phyloP scores from a whole-genome alignment of 2,797 vertebrate species.

The Sphenopsis melanotis region DNA sequence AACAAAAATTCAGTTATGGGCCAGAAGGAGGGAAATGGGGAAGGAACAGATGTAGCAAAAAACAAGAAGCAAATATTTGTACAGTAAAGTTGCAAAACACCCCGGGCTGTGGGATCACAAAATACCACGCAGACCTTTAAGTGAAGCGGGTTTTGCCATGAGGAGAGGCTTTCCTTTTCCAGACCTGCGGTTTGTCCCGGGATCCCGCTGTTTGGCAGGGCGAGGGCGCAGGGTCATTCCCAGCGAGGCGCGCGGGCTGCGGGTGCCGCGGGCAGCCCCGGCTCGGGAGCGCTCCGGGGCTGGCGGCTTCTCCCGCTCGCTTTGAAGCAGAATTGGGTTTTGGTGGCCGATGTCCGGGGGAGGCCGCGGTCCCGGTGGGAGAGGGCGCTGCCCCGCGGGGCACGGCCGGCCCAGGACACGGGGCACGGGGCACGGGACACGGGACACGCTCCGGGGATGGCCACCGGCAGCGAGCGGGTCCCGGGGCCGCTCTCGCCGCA shows the following conservation, averaged over 20 bases:
- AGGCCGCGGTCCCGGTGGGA: background rate
- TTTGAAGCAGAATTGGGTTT: accelerated
- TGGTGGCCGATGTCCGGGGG: accelerated
- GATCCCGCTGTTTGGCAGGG: background rate
- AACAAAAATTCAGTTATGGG: background rate
- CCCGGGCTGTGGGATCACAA: background rate
- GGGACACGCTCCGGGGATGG: background rate
- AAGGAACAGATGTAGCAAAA: background rate
- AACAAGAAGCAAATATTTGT: background rate
- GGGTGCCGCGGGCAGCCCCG: background rate
- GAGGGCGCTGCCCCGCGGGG: background rate
- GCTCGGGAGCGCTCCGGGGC: background rate
- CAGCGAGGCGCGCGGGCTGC: background rate
- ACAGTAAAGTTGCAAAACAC: background rate
- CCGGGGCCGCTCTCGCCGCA: background rate
- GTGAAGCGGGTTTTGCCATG: accelerated
- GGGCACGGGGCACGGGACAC: too few relatives aligned
- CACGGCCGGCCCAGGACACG: background rate
- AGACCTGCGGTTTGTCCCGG: background rate
- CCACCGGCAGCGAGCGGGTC: background rate
- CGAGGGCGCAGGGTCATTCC: background rate
- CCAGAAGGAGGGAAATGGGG: constrained; percentile 3
- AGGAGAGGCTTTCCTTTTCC: background rate
- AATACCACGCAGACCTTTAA: background rate
- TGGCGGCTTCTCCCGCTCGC: background rate